Conservation (phyloP, 2,888 invertebrate genomes). For the Mythimna vitellina region DNA sequence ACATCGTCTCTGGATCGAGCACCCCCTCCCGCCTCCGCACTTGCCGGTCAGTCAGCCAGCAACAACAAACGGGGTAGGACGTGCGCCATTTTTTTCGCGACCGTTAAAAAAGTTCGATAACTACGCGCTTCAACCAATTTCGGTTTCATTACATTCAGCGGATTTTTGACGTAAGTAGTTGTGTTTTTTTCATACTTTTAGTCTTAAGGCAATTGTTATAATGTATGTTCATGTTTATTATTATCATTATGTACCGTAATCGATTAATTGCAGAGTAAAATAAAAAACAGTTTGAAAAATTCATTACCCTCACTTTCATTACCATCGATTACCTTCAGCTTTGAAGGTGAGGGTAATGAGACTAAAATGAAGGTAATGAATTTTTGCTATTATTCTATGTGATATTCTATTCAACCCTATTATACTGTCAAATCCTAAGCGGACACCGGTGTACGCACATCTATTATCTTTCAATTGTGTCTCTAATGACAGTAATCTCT, state of each 20-base stretch:
- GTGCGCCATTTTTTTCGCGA: constrained; percentile 15
- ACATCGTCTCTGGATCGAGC: constrained; percentile 27
- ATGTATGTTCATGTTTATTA: constrained; percentile 27
- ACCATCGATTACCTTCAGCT: constrained; percentile 38
- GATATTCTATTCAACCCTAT: background rate
- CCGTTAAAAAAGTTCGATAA: constrained; percentile 9
- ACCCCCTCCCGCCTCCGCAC: constrained; percentile 28
- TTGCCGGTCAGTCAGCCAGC: constrained; percentile 27
- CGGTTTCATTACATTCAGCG: constrained; percentile 35
- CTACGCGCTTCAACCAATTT: constrained; percentile 35
- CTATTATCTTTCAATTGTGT: too few relatives aligned
- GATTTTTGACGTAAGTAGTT: constrained; percentile 37
- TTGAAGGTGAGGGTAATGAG: constrained; percentile 28
- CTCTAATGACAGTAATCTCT: too few relatives aligned
- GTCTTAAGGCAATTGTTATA: constrained; percentile 32
- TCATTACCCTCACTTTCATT: constrained; percentile 39
- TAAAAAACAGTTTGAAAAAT: constrained; percentile 28
- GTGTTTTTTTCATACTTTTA: constrained; percentile 33
- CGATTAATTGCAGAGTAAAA: constrained; percentile 32
- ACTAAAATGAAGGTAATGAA: constrained; percentile 13
- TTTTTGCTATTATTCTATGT: constrained; percentile 9
- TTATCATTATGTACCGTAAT: constrained; percentile 28
- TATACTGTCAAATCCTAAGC: too few relatives aligned
- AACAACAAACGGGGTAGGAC: constrained; percentile 5
- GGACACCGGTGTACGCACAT: too few relatives aligned